A percentile compares a stretch with the other conserved stretches of the same genome.
Evolutionary conservation across 2,888 invertebrate genomes (phyloP).

Genomic region (Pandemis corylana): DNA sequence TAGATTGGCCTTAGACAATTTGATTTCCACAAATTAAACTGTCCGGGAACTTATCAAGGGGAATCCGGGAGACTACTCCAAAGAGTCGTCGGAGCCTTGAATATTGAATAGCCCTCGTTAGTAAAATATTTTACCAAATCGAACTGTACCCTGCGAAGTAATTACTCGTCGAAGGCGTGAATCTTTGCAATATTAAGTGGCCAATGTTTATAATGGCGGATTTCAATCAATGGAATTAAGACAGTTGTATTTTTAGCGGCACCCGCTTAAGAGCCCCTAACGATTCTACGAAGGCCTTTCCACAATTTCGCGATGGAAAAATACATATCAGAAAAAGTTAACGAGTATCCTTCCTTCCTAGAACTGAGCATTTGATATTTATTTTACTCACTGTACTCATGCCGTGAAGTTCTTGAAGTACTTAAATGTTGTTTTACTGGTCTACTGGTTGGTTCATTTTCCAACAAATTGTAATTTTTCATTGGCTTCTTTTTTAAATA

Average conservation of each 20-base stretch:
- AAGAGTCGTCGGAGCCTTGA: constrained; percentile 65
- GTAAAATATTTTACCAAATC: constrained; percentile 73
- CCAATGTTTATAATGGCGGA: constrained; percentile 21
- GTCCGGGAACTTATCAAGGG: constrained; percentile 68
- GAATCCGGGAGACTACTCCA: constrained; percentile 58
- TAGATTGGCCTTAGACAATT: constrained; percentile 55
- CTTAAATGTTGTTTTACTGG: not conserved
- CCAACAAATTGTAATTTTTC: not conserved
- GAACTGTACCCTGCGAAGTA: constrained; percentile 60
- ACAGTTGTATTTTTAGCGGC: constrained; percentile 11
- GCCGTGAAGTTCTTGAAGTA: not conserved
- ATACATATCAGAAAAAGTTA: not conserved
- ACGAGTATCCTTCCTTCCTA: not conserved
- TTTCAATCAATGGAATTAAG: constrained; percentile 9
- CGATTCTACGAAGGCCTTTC: not conserved
- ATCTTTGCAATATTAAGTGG: constrained; percentile 56
- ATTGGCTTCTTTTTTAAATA: not conserved
- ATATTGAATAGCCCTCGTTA: constrained; percentile 75
- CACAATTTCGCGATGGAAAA: not conserved
- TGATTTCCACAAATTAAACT: constrained; percentile 69
- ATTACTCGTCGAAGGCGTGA: constrained; percentile 62
- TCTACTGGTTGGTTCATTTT: not conserved
- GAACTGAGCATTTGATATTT: not conserved
- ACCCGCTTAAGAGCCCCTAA: not conserved
- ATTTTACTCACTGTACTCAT: not conserved